Evolutionary conservation across 2,888 invertebrate species (phyloP).

Genomic region (Polyommatus iphigenia): DNA sequence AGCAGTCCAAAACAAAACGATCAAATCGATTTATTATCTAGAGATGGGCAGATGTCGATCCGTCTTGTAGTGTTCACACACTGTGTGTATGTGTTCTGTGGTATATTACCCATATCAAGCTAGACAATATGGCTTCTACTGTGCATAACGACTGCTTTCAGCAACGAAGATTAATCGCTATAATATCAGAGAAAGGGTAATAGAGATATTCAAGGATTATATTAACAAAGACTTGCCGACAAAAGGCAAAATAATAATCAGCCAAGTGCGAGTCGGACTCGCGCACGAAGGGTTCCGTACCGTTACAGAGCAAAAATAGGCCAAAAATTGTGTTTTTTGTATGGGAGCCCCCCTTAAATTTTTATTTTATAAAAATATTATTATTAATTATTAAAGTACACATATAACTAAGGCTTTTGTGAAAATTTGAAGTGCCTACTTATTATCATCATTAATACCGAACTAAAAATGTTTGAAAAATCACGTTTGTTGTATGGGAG

Average conservation of each 20-base stretch:
- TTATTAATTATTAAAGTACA: no score
- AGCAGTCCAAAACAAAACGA: background rate
- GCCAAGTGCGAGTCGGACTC: no score
- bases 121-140: background rate
- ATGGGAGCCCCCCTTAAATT: no score
- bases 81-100: background rate
- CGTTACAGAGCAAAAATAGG: no score
- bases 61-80: background rate
- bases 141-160: background rate
- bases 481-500: no score
- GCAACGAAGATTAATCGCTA: background rate
- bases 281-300: no score
- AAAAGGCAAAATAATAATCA: background rate
- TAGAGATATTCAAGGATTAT: background rate
- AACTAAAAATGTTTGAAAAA: no score
- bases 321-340: no score
- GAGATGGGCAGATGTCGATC: background rate
- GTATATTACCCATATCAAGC: background rate
- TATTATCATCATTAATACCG: no score
- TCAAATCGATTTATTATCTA: background rate
- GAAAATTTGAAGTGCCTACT: no score
- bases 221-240: background rate
- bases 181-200: background rate
- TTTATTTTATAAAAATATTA: no score
- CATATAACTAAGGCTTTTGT: no score